A percentile compares a stretch with the other conserved stretches of the same genome.
Conservation (phyloP, 2,797 vertebrate species). For the Phylloscopus collybita region DNA sequence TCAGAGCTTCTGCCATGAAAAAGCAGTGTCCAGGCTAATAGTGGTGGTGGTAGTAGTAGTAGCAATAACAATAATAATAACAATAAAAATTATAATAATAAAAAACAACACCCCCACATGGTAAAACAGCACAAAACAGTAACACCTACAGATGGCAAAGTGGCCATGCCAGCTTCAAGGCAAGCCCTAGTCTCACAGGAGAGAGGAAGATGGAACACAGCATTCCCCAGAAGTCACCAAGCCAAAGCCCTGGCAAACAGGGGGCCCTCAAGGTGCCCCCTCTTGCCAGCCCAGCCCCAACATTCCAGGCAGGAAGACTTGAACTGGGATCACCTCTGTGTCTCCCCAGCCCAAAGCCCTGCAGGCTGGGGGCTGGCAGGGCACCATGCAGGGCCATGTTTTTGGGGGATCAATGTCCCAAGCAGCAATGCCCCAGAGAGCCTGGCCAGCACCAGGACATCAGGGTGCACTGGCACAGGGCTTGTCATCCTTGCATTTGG, state of each 20-base stretch:
- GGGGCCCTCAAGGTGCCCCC: fast-evolving
- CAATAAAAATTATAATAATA: not conserved
- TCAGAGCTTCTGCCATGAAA: not conserved
- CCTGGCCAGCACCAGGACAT: not conserved
- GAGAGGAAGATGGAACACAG: not conserved
- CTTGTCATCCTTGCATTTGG: fast-evolving
- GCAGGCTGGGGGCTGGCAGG: not conserved
- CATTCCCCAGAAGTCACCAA: not conserved
- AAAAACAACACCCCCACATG: not conserved
- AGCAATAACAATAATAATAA: fast-evolving
- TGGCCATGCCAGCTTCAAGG: not conserved
- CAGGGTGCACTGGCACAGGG: fast-evolving
- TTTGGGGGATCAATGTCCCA: fast-evolving
- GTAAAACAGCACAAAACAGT: not conserved
- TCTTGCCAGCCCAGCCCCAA: not conserved
- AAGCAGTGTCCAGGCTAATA: not conserved
- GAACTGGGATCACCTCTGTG: not conserved
- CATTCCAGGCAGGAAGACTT: not conserved
- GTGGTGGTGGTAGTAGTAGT: not conserved
- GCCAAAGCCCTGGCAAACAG: not conserved
- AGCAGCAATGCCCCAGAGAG: not conserved
- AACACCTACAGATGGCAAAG: not conserved
- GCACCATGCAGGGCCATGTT: fast-evolving
- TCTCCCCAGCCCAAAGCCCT: not conserved
- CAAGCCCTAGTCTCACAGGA: not conserved